phyloP scores from a whole-genome alignment of 2,113 vertebrate species.

The Pycnonotus jocosus region DNA sequence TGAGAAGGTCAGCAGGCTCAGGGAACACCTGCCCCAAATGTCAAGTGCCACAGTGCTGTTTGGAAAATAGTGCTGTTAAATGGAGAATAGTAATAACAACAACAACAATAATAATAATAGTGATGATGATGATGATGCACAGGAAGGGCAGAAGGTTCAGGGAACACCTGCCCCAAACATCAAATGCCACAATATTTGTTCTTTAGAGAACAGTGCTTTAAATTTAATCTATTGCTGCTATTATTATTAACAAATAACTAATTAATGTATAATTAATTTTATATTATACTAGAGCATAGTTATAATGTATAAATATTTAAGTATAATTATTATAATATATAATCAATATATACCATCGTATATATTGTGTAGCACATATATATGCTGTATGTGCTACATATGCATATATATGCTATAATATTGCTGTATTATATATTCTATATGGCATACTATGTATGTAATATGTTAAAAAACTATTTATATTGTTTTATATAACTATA shows the following conservation, averaged over 20 bases:
- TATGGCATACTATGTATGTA: background rate
- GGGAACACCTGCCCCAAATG: rapidly evolving
- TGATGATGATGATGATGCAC: background rate
- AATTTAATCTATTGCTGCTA: background rate
- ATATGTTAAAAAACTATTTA: background rate
- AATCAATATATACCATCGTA: background rate
- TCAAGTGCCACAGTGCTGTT: background rate
- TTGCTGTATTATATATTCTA: background rate
- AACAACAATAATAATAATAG: background rate
- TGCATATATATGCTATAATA: background rate
- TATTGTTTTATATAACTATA: no score
- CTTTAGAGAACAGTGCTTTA: background rate
- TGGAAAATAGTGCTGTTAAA: background rate
- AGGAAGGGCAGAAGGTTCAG: background rate
- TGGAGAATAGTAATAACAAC: no score
- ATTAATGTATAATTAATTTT: background rate
- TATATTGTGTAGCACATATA: background rate
- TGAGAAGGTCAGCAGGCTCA: background rate
- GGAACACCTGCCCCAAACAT: rapidly evolving
- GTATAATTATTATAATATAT: no score
- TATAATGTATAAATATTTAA: background rate
- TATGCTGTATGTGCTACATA: no score
- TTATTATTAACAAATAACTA: no score
- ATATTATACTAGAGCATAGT: background rate
- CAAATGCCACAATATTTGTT: background rate